Evolutionary conservation across 2,888 invertebrate species (phyloP).

Genomic region (Pandemis heparana): DNA sequence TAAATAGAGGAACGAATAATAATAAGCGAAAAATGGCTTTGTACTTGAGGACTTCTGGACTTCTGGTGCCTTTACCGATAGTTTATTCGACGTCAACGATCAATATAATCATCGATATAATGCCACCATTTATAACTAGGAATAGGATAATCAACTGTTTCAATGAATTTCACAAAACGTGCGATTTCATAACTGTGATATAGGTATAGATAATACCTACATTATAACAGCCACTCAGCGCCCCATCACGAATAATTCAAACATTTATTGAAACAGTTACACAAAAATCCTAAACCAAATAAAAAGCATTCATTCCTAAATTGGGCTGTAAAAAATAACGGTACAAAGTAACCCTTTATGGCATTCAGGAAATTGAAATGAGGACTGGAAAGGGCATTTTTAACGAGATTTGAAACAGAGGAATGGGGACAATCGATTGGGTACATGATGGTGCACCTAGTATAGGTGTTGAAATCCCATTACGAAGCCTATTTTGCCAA

Average conservation of each 20-base stretch:
- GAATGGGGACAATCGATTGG: not conserved
- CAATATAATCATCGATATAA: too few species aligned
- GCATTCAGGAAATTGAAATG: conserved; percentile 12
- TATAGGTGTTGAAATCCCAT: not conserved
- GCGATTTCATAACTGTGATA: too few species aligned
- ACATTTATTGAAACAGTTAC: not conserved
- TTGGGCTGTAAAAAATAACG: conserved; percentile 28
- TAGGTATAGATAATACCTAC: too few species aligned
- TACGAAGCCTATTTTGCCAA: too few species aligned
- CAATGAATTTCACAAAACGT: too few species aligned
- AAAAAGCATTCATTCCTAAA: conserved; percentile 25
- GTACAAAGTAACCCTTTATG: conserved; percentile 20
- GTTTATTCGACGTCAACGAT: too few species aligned
- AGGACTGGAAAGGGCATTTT: not conserved
- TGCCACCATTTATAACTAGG: too few species aligned
- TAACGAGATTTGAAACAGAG: conserved; percentile 3
- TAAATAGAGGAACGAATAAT: too few species aligned
- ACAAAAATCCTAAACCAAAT: conserved; percentile 12
- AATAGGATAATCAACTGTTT: too few species aligned
- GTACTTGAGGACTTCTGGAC: too few species aligned
- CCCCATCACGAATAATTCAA: not conserved
- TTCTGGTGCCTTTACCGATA: too few species aligned
- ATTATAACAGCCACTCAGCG: not conserved
- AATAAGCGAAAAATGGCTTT: too few species aligned
- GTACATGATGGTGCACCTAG: not conserved